These are phyloP conservation scores for Tetragonula carbonaria DNA, from an alignment of 2,888 invertebrate species.

Conservation along the genomic window DNA sequence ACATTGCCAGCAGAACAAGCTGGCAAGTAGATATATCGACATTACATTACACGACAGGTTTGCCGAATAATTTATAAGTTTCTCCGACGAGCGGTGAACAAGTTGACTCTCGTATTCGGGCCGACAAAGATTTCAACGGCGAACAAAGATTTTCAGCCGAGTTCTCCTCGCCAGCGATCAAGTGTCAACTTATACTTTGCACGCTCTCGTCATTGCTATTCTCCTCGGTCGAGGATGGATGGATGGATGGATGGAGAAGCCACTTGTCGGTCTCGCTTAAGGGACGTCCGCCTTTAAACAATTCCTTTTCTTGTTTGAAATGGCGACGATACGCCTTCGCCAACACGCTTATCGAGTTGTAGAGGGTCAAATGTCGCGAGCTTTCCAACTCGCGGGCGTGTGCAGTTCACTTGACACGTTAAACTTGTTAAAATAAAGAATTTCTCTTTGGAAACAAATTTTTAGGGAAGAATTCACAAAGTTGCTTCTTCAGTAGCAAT, in stretches of 20 bases:
- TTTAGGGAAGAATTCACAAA: background rate
- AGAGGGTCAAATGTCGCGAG: slow-evolving; percentile 36
- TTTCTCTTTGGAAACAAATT: background rate
- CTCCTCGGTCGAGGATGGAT: slow-evolving; percentile 29
- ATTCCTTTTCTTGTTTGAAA: slow-evolving; percentile 42
- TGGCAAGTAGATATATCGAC: slow-evolving; percentile 18
- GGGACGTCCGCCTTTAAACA: slow-evolving; percentile 49
- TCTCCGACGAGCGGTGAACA: slow-evolving; percentile 10
- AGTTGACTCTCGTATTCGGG: slow-evolving; percentile 25
- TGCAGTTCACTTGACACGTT: background rate
- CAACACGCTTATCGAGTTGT: slow-evolving; percentile 25
- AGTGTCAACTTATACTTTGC: slow-evolving; percentile 55
- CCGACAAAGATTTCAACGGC: no score
- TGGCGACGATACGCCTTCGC: slow-evolving; percentile 15
- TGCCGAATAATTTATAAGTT: slow-evolving; percentile 42
- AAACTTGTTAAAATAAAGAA: background rate
- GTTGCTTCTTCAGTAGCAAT: background rate
- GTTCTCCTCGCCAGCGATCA: slow-evolving; percentile 55
- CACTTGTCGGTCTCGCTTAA: slow-evolving; percentile 46
- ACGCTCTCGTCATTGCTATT: slow-evolving; percentile 39
- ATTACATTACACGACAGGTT: slow-evolving; percentile 7
- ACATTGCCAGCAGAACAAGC: background rate
- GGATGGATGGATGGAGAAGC: slow-evolving; percentile 23
- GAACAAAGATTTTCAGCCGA: slow-evolving; percentile 47
- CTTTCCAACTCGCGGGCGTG: background rate